These are phyloP conservation scores for Sclerodermus sp. DNA, from an alignment of 2,888 invertebrate genomes.

Conservation along the genomic window DNA sequence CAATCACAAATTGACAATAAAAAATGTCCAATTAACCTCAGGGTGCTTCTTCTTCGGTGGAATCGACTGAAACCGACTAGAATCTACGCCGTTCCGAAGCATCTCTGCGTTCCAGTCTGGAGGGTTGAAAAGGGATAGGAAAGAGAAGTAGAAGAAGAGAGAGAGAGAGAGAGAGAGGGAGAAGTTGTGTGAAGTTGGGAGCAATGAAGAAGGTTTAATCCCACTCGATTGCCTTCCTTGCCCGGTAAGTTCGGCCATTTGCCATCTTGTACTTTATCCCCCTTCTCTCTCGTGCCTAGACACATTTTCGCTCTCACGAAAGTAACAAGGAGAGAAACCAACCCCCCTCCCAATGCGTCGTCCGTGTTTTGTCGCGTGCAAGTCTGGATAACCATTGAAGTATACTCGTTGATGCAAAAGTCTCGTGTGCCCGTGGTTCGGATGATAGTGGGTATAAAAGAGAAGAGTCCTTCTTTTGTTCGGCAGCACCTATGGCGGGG, in stretches of 20 bases:
- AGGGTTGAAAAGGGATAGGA: conserved; percentile 7
- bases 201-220: conserved; percentile 56
- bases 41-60: conserved; percentile 30
- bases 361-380: too few species aligned
- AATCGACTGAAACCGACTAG: conserved; percentile 33
- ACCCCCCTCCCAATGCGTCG: too few species aligned
- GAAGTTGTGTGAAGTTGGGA: conserved; percentile 50
- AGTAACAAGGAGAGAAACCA: too few species aligned
- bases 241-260: conserved; percentile 38
- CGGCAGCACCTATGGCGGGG: conserved; percentile 26
- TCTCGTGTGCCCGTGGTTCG: too few species aligned
- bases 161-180: conserved; percentile 18
- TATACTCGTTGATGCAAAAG: too few species aligned
- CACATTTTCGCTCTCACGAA: conserved; percentile 4
- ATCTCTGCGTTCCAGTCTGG: conserved; percentile 9
- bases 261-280: conserved; percentile 21
- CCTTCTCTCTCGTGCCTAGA: conserved; percentile 15
- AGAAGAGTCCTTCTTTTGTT: conserved; percentile 33
- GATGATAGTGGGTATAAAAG: conserved; percentile 14
- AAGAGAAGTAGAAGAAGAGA: conserved; percentile 8
- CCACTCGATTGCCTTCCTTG: conserved; percentile 53
- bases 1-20: conserved; percentile 57
- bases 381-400: too few species aligned
- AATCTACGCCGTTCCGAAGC: neutral
- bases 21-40: conserved; percentile 56